Conservation (phyloP, 2,113 vertebrate genomes). For the Geothlypis trichas region DNA sequence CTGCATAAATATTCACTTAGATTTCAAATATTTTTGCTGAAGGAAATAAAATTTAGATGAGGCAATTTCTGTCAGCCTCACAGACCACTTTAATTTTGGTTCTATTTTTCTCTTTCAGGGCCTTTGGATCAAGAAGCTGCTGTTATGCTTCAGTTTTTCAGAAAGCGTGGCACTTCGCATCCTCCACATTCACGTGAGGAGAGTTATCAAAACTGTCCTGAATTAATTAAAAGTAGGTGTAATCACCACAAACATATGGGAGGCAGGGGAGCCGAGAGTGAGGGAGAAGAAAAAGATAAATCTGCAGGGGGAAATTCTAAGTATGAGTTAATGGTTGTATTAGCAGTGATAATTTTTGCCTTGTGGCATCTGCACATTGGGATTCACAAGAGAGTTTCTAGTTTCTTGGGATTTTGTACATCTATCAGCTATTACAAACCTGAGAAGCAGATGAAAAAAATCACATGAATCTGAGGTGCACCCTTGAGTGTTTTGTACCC, state of each 20-base stretch:
- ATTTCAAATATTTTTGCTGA: not conserved
- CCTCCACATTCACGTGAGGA: not conserved
- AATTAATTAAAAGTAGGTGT: not conserved
- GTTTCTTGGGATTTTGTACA: not conserved
- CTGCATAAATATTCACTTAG: not conserved
- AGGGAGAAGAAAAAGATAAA: not conserved
- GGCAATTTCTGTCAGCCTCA: not conserved
- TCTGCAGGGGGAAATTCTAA: not conserved
- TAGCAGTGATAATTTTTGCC: slow-evolving; percentile 1
- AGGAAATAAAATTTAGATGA: not conserved
- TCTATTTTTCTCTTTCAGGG: not conserved
- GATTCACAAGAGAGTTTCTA: not conserved
- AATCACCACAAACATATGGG: not conserved
- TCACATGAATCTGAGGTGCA: not conserved
- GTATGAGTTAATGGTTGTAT: not conserved
- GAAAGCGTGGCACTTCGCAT: not conserved
- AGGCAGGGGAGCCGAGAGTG: not conserved
- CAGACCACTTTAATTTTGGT: not conserved
- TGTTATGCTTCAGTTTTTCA: not conserved
- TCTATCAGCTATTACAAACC: not conserved
- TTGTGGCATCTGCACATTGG: not conserved
- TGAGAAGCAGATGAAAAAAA: not conserved
- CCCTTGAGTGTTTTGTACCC: not conserved
- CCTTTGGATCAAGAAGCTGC: not conserved
- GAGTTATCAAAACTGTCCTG: not conserved